Conservation (phyloP, 2,888 invertebrate genomes). For the Pandemis heparana region DNA sequence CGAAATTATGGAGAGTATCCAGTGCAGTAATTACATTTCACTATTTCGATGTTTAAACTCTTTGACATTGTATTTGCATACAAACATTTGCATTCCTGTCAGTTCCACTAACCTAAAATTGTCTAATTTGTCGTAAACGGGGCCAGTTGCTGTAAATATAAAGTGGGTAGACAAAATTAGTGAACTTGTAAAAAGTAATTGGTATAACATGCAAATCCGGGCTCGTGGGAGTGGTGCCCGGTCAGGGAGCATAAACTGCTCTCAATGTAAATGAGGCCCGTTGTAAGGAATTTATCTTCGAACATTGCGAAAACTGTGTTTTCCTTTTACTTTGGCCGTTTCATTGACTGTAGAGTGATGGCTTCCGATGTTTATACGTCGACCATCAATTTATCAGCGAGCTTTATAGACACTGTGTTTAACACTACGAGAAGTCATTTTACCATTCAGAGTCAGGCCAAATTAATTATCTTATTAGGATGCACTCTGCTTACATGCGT, state of each 20-base stretch:
- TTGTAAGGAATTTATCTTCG: constrained; percentile 64
- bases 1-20: not conserved
- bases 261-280: constrained; percentile 73
- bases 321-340: constrained; percentile 48
- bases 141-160: constrained; percentile 41
- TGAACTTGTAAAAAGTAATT: constrained; percentile 77
- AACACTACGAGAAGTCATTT: not conserved
- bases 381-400: constrained; percentile 2
- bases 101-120: constrained; percentile 24
- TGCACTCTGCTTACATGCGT: too few relatives aligned
- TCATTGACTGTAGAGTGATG: constrained; percentile 32
- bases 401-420: not conserved
- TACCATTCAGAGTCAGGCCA: not conserved
- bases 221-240: constrained; percentile 60
- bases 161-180: constrained; percentile 60
- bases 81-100: constrained; percentile 1
- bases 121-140: constrained; percentile 35
- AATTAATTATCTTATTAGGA: not conserved
- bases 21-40: too few relatives aligned
- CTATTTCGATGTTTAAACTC: too few relatives aligned
- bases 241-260: constrained; percentile 69
- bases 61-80: not conserved
- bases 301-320: constrained; percentile 49
- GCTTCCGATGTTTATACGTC: constrained; percentile 8
- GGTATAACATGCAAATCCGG: constrained; percentile 75